Percentiles rank a stretch among this genome's conserved stretches.
These are phyloP conservation scores for Rhopilema esculentum DNA, from an alignment of 30 jellyfish, hydroid and myxozoan genomes.

Conservation along the genomic window DNA sequence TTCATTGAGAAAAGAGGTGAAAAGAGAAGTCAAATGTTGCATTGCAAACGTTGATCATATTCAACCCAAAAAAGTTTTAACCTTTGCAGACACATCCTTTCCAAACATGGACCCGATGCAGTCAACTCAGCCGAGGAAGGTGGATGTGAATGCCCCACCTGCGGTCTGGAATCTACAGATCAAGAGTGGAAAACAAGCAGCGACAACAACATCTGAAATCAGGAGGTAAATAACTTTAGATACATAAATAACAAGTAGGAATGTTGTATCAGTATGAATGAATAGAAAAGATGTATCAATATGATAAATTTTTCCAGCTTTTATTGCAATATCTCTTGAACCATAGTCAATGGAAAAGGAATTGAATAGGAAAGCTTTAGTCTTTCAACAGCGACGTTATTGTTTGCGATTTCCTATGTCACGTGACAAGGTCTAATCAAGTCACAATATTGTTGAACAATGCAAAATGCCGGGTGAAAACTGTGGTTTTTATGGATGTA, in stretches of 20 bases:
- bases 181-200: conserved; percentile 1
- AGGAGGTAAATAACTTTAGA: conserved; percentile 9
- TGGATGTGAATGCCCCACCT: background rate
- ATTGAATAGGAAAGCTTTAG: conserved; percentile 34
- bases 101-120: background rate
- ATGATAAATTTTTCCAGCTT: too few relatives aligned
- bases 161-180: conserved; percentile 5
- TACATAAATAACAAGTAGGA: too few relatives aligned
- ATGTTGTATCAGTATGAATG: too few relatives aligned
- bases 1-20: conserved; percentile 35
- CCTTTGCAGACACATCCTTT: background rate
- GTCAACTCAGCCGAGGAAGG: background rate
- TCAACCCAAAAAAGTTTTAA: background rate
- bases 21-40: too few relatives aligned
- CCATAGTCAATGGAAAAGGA: conserved; percentile 21
- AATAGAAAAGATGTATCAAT: too few relatives aligned
- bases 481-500: background rate
- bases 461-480: conserved; percentile 1
- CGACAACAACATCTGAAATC: conserved; percentile 5
- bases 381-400: background rate
- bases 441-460: background rate
- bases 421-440: conserved; percentile 19
- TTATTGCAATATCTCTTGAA: too few relatives aligned
- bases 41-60: conserved; percentile 1
- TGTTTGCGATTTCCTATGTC: background rate